Evolutionary conservation across 1,140 invertebrate genomes (phyloP).

Genomic region (Zaprionus vittiger): DNA sequence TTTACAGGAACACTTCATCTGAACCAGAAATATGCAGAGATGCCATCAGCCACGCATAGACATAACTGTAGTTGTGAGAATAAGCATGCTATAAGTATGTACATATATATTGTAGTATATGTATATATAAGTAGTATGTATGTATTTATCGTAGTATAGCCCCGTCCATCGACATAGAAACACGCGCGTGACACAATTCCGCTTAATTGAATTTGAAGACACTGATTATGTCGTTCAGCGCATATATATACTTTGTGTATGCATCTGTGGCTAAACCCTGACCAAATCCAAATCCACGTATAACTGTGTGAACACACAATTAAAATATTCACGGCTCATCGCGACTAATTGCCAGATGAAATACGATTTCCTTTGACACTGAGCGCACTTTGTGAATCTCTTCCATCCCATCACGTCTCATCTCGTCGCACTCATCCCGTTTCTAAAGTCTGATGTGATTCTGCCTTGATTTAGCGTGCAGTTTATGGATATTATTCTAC

Average conservation of each 20-base stretch:
- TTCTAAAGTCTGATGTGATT: slow-evolving; percentile 8
- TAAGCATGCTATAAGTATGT: slow-evolving; percentile 1
- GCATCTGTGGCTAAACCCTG: neutral
- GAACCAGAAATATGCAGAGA: slow-evolving; percentile 19
- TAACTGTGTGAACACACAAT: slow-evolving; percentile 30
- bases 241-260: neutral
- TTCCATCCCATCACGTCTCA: neutral
- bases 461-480: slow-evolving; percentile 35
- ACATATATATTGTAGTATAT: slow-evolving; percentile 11
- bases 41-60: slow-evolving; percentile 2
- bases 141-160: neutral
- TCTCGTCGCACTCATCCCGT: neutral
- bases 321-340: slow-evolving; percentile 54
- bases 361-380: slow-evolving; percentile 81
- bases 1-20: neutral
- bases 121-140: neutral
- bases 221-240: slow-evolving; percentile 20
- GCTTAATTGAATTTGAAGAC: slow-evolving; percentile 71
- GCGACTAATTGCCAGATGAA: slow-evolving; percentile 71
- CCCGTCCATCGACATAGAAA: slow-evolving; percentile 13
- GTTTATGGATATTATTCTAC: slow-evolving; percentile 32
- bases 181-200: slow-evolving; percentile 72
- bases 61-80: neutral
- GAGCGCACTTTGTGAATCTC: slow-evolving; percentile 48
- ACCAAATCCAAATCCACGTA: neutral